Evolutionary conservation across 2,797 vertebrate species (phyloP), one percentile per base, ranked within the genome.

Genomic region (Semaprochilodus insignis): DNA sequence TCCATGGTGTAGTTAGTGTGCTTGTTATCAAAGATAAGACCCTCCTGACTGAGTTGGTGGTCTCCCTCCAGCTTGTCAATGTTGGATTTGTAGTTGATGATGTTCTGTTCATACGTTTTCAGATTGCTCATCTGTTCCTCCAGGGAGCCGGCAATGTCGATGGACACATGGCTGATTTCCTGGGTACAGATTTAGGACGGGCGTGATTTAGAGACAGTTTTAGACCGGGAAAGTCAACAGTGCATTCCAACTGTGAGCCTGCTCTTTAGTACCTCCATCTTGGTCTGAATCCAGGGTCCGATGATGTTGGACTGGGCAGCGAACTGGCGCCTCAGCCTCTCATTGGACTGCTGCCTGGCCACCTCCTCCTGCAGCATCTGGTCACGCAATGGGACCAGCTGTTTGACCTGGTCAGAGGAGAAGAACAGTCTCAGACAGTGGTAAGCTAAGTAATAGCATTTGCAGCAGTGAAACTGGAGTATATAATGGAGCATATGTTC

Each of bases 71-170:
- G 94, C 89, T 96, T 96, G 93, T 96, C 97, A 0, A 97, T 95
- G 90, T 97, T 97, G 89, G 93, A 91, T 87, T 97, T 97, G 89
- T 97, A 97, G 92, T 96, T 96, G 91, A 97, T 96, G 80, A 97
- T 97, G 89, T 96, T 97, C 81, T 96, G 95, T 80, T 97, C 96
- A 83, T 97, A 96, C 88, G 96, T 96, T 85, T 96, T 96, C 88
- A 97, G 94, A 85, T 94, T 96, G 74, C 95, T 96, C 96, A 97
- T 97, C 94, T 97, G 97, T 85, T 97, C 96, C 93, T 97, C 97
- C 87, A 97, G 93, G 23, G 97, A 96, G 81, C 96, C 94, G 0
- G 92, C 85, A 81, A 96, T 95, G 85, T 97, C 97, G 59, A 95
- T 95, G 0, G 96, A 97, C 88, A 97, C 95, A 16, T 95, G 96